Conservation (phyloP, 2,888 invertebrate species). For the Melieria picta region DNA sequence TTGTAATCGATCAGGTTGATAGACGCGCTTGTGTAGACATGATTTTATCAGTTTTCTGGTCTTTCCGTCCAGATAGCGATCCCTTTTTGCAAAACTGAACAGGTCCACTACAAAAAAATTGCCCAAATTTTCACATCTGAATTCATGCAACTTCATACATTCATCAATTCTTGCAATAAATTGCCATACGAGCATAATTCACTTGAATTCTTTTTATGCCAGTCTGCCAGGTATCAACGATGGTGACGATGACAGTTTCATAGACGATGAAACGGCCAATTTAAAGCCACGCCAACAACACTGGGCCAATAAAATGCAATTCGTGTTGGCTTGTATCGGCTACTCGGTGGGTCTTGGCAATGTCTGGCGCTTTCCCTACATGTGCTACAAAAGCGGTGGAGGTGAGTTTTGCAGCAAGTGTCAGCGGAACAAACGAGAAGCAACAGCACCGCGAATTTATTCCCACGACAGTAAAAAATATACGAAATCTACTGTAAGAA, state of each 20-base stretch:
- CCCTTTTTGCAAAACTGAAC: too few relatives aligned
- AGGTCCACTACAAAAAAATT: too few relatives aligned
- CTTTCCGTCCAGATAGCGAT: too few relatives aligned
- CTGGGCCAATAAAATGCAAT: conserved; percentile 90
- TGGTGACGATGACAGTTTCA: conserved; percentile 81
- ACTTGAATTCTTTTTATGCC: conserved; percentile 40
- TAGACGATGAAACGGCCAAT: conserved; percentile 77
- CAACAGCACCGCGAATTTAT: too few relatives aligned
- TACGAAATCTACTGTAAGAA: too few relatives aligned
- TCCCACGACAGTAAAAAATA: too few relatives aligned
- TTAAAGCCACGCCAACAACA: conserved; percentile 82
- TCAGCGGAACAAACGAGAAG: too few relatives aligned
- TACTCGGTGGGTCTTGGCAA: conserved; percentile 91
- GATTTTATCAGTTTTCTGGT: too few relatives aligned
- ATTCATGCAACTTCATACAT: too few relatives aligned
- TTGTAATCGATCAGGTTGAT: too few relatives aligned
- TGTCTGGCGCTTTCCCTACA: conserved; percentile 92
- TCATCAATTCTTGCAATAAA: not conserved
- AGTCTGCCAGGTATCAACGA: conserved; percentile 81
- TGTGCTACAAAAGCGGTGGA: conserved; percentile 90
- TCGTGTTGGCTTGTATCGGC: conserved; percentile 87
- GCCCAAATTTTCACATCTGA: too few relatives aligned
- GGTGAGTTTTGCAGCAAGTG: conserved; percentile 69
- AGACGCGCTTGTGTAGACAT: too few relatives aligned
- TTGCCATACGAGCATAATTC: not conserved